These are phyloP conservation scores for Zapornia atra DNA, from an alignment of 2,113 vertebrate species.

Conservation along the genomic window DNA sequence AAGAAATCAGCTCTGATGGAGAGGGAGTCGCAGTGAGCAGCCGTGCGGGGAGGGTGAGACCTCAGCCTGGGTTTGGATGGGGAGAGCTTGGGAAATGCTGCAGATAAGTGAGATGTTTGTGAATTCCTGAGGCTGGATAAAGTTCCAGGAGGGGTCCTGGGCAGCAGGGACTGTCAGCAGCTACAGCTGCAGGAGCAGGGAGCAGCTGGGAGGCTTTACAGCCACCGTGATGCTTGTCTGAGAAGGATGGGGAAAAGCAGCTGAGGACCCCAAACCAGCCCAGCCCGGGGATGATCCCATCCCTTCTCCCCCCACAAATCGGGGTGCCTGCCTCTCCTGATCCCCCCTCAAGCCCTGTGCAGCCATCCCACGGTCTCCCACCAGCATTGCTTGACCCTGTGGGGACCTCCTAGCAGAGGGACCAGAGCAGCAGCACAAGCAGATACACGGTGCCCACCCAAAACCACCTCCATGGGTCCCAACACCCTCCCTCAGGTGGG, in stretches of 20 bases:
- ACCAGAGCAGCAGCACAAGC: neutral
- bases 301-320: neutral
- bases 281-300: neutral
- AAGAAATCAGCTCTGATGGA: accelerated
- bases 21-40: neutral
- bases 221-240: no score
- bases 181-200: neutral
- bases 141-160: neutral
- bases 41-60: neutral
- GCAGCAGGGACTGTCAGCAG: neutral
- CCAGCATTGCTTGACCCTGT: accelerated
- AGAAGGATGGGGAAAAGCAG: neutral
- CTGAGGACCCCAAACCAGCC: neutral
- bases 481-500: accelerated
- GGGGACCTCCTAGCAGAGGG: no score
- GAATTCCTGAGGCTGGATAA: neutral
- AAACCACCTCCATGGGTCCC: accelerated
- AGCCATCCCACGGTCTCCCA: neutral
- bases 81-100: neutral
- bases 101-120: accelerated
- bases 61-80: neutral
- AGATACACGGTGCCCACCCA: accelerated
- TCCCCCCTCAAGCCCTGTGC: accelerated
- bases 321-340: neutral
- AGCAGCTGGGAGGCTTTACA: neutral